These are phyloP conservation scores for Sorex fumeus DNA, from an alignment of 2,113 vertebrate genomes.

Conservation along the genomic window DNA sequence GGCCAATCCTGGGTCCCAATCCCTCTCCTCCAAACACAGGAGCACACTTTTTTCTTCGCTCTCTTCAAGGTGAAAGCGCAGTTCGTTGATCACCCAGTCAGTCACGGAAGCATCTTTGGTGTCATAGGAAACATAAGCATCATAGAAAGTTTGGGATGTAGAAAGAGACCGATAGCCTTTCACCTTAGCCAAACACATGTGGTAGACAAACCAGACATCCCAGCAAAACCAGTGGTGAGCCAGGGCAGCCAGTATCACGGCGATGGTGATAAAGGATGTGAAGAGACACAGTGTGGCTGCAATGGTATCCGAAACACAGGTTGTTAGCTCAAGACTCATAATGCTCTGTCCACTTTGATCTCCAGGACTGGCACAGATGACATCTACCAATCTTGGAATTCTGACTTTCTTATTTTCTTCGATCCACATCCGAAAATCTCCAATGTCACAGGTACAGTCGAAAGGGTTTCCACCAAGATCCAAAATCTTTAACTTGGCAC, in stretches of 20 bases:
- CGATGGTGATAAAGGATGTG: slow-evolving; percentile 83
- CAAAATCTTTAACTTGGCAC: slow-evolving; percentile 80
- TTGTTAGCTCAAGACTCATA: slow-evolving; percentile 81
- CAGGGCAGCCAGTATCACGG: slow-evolving; percentile 83
- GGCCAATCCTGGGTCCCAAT: slow-evolving; percentile 88
- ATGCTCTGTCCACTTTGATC: slow-evolving; percentile 72
- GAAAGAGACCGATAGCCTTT: slow-evolving; percentile 84
- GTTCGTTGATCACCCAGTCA: slow-evolving; percentile 89
- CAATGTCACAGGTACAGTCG: slow-evolving; percentile 88
- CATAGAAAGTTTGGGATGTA: slow-evolving; percentile 84
- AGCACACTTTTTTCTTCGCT: slow-evolving; percentile 85
- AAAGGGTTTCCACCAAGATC: slow-evolving; percentile 89
- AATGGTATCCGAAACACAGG: slow-evolving; percentile 85
- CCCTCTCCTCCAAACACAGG: slow-evolving; percentile 92
- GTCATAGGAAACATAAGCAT: slow-evolving; percentile 90
- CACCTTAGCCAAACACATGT: slow-evolving; percentile 86
- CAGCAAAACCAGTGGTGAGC: slow-evolving; percentile 90
- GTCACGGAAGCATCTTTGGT: slow-evolving; percentile 88
- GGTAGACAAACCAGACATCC: slow-evolving; percentile 88
- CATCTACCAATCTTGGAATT: slow-evolving; percentile 86
- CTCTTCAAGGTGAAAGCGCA: slow-evolving; percentile 89
- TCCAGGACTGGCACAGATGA: slow-evolving; percentile 84
- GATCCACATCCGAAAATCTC: slow-evolving; percentile 89
- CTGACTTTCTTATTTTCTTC: slow-evolving; percentile 75
- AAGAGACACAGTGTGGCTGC: slow-evolving; percentile 82